Base-by-base conservation (phyloP, 2,113 vertebrate species). In the Cyprinodon variegatus region DNA sequence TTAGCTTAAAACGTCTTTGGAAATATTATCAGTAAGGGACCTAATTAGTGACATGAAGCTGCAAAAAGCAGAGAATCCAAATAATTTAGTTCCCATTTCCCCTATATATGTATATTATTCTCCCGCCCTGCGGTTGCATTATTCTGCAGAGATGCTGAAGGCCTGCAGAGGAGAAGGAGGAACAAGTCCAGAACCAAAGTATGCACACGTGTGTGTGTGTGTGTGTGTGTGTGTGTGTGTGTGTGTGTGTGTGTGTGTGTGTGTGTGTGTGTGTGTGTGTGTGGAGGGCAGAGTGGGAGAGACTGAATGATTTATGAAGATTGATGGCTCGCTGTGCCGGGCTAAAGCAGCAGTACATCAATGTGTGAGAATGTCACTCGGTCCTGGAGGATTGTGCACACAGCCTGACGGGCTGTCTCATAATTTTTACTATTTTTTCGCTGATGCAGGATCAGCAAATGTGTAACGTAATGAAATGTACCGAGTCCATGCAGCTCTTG, bases 231-330 rank as follows among this genome's bases (percentile, higher is more conserved):
- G 67, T 53, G 29, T 29, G 29, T 29, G 29, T 29, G 29, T 29
- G 29, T 29, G 29, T 29, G 29, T 29, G 29, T 29, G 29, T 29
- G 29, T 29, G 29, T 72, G 36, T 68, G 68, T 60, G 76, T 73
- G 68, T 12, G 22, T 40, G 38, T 15, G 59, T 3, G 72, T 79
- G 59, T 76, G 17, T 72, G 76, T 29, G 29, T 22, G 71, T 50
- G 82, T 73, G 74, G 41, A 85, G 76, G 77, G 62, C 81, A 78
- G 65, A 79, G 78, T 79, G 43, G 72, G 72, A 76, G 83, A 86
- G 50, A n/a, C 77, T 89, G 89, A 87, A 90, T 89, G 86, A 90
- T 92, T 86, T 88, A 86, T 90, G 85, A 81, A 83, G 86, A 89
- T 81, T 88, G 86, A 90, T 91, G 87, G 76, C 75, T 83, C 13